A percentile compares a stretch with the other conserved stretches of the same genome.
Conservation (phyloP, 2,113 vertebrate species). For the Halcyon malimbica region DNA sequence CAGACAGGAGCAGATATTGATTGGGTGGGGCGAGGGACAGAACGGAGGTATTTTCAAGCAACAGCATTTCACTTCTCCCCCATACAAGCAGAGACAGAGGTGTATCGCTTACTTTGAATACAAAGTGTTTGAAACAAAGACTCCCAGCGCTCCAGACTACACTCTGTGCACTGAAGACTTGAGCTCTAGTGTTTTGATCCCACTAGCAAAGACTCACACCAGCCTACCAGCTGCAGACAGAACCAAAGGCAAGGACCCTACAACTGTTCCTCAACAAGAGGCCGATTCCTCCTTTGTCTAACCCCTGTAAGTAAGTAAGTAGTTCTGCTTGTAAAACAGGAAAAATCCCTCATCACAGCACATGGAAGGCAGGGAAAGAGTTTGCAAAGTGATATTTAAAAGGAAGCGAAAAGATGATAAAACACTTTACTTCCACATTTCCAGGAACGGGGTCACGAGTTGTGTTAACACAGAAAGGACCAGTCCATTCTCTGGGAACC, state of each 20-base stretch:
- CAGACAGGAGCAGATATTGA: constrained; percentile 21
- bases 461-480: neutral
- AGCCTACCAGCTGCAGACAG: neutral
- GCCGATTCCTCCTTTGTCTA: neutral
- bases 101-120: neutral
- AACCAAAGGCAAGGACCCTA: neutral
- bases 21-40: neutral
- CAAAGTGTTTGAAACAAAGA: neutral
- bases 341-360: neutral
- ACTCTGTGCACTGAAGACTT: neutral
- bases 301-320: neutral
- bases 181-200: neutral
- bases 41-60: neutral
- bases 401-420: neutral
- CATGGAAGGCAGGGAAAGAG: neutral
- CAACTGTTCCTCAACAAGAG: neutral
- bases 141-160: neutral
- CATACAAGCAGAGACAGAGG: neutral
- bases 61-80: neutral
- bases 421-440: neutral
- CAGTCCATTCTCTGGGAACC: neutral
- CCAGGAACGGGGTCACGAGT: neutral
- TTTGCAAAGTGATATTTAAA: neutral
- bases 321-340: neutral
- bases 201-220: neutral